These are phyloP conservation scores for Gymnoscopelus microlampas DNA, from an alignment of 2,797 vertebrate species.

Conservation along the genomic window DNA sequence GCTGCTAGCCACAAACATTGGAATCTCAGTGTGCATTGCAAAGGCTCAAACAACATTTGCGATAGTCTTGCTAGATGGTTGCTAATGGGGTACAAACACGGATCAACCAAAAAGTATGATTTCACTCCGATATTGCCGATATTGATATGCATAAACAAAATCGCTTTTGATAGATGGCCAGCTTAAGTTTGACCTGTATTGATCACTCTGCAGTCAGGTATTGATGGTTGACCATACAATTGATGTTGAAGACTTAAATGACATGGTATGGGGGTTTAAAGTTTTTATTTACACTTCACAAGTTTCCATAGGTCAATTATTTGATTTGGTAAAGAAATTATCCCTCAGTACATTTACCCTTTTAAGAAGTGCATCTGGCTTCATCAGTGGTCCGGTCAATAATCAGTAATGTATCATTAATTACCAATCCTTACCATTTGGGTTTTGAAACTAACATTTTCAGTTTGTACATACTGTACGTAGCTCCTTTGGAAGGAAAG, in stretches of 20 bases:
- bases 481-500: slow-evolving; percentile 12
- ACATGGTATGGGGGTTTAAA: slow-evolving; percentile 32
- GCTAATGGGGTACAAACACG: neutral
- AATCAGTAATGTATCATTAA: slow-evolving; percentile 20
- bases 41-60: neutral
- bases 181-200: neutral
- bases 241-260: slow-evolving; percentile 17
- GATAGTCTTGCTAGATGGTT: neutral
- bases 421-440: neutral
- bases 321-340: slow-evolving; percentile 24
- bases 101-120: neutral
- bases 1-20: neutral
- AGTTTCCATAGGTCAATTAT: neutral
- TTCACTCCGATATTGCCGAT: neutral
- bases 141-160: neutral
- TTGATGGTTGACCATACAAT: slow-evolving; percentile 23
- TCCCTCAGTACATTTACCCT: slow-evolving; percentile 52
- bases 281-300: slow-evolving; percentile 15
- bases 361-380: slow-evolving; percentile 27
- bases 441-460: slow-evolving; percentile 14
- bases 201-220: neutral
- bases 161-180: neutral
- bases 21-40: too few species aligned
- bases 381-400: slow-evolving; percentile 34
- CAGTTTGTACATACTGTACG: slow-evolving; percentile 4